Evolutionary conservation across 2,113 vertebrate genomes (phyloP).

Genomic region (Salvelinus fontinalis): DNA sequence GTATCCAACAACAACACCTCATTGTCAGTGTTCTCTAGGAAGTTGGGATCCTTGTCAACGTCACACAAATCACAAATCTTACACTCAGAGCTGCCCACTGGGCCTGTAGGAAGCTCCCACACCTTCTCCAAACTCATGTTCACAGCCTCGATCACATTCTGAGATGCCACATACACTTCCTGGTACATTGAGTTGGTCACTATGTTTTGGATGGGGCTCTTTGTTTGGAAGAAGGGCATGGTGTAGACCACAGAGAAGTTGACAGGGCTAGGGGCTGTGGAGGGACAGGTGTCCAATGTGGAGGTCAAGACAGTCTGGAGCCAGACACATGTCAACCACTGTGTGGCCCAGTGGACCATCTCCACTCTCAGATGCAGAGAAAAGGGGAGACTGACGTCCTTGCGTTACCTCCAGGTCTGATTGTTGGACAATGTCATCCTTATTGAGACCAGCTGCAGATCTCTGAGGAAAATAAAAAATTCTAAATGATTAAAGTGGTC

Average conservation of each 20-base stretch:
- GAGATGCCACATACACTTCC: slow-evolving; percentile 83
- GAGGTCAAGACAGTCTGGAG: slow-evolving; percentile 65
- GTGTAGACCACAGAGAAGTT: slow-evolving; percentile 81
- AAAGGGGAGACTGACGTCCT: slow-evolving; percentile 34
- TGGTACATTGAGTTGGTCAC: slow-evolving; percentile 71
- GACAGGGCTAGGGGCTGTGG: slow-evolving; percentile 62
- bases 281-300: slow-evolving; percentile 69
- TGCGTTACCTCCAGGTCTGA: slow-evolving; percentile 64
- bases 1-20: slow-evolving; percentile 84
- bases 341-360: slow-evolving; percentile 69
- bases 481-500: slow-evolving; percentile 7
- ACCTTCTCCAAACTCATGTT: slow-evolving; percentile 71
- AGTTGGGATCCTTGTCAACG: slow-evolving; percentile 52
- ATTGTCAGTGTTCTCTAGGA: slow-evolving; percentile 78
- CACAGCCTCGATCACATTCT: slow-evolving; percentile 83
- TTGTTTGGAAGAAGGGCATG: slow-evolving; percentile 76
- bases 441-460: slow-evolving; percentile 16
- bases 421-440: slow-evolving; percentile 57
- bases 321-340: slow-evolving; percentile 68
- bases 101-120: slow-evolving; percentile 81
- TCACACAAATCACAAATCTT: slow-evolving; percentile 78
- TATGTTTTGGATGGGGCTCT: slow-evolving; percentile 80
- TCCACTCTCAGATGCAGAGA: slow-evolving; percentile 45
- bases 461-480: slow-evolving; percentile 34
- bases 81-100: slow-evolving; percentile 78